Conservation (phyloP, 2,797 vertebrate species). For the Alfaro cultratus region DNA sequence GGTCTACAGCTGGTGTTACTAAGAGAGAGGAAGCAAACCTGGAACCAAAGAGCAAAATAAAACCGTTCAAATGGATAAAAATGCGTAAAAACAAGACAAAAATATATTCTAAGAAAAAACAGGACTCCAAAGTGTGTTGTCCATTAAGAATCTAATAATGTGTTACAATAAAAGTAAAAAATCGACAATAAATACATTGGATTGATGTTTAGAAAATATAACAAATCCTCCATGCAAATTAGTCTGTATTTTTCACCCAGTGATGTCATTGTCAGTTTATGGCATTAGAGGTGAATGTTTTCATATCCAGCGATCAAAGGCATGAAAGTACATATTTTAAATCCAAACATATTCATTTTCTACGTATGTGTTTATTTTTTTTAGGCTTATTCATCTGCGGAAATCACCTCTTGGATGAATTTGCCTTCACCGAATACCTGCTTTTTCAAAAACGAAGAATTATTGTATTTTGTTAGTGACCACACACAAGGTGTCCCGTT, state of each 20-base stretch:
- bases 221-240: not conserved
- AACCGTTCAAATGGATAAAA: not conserved
- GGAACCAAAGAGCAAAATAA: not conserved
- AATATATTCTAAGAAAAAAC: not conserved
- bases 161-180: not conserved
- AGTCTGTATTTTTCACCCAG: not conserved
- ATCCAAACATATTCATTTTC: not conserved
- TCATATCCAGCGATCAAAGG: not conserved
- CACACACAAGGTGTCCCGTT: constrained; percentile 29
- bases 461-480: not conserved
- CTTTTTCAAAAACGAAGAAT: constrained; percentile 16
- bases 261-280: not conserved
- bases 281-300: not conserved
- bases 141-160: not conserved
- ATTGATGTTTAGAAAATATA: not conserved
- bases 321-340: not conserved
- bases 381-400: not conserved
- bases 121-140: not conserved
- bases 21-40: not conserved
- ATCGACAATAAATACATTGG: not conserved
- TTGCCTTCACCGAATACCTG: constrained; percentile 6
- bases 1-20: not conserved
- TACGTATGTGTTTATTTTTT: not conserved
- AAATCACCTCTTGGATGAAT: not conserved
- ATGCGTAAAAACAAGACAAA: not conserved